Percentiles rank a stretch among this genome's conserved stretches.
Evolutionary conservation across 2,888 invertebrate genomes (phyloP).

Genomic region (Dynastes tityus): DNA sequence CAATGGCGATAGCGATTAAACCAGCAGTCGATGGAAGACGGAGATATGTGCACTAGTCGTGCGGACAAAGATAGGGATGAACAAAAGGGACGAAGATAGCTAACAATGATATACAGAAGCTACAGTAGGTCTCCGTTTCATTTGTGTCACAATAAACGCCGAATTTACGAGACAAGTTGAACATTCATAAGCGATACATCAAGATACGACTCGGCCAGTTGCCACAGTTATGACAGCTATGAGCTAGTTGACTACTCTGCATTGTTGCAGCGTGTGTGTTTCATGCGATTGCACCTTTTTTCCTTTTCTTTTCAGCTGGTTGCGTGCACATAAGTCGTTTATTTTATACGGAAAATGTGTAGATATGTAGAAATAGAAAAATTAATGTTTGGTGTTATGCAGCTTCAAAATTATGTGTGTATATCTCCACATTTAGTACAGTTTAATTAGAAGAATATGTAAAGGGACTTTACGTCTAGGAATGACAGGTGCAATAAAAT

Average conservation of each 20-base stretch:
- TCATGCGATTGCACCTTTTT: slow-evolving; percentile 23
- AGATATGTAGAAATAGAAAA: background rate
- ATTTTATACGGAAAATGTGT: slow-evolving; percentile 16
- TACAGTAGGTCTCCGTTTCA: slow-evolving; percentile 46
- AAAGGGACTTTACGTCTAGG: no score
- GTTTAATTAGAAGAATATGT: no score
- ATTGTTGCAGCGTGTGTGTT: slow-evolving; percentile 39
- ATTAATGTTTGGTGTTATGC: background rate
- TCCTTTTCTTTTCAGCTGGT: slow-evolving; percentile 31
- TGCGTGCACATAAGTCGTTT: slow-evolving; percentile 19
- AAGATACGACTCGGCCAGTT: slow-evolving; percentile 53
- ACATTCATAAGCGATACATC: slow-evolving; percentile 47
- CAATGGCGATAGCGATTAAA: slow-evolving; percentile 46
- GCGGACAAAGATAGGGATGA: slow-evolving; percentile 23
- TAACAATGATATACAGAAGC: slow-evolving; percentile 36
- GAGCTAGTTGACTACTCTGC: slow-evolving; percentile 34
- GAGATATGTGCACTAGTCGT: slow-evolving; percentile 26
- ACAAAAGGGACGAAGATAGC: slow-evolving; percentile 42
- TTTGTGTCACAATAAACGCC: slow-evolving; percentile 54
- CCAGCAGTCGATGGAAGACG: slow-evolving; percentile 30
- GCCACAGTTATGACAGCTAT: slow-evolving; percentile 47
- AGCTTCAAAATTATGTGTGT: background rate
- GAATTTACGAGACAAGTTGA: slow-evolving; percentile 55
- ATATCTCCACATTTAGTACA: background rate
- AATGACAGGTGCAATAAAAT: no score